A percentile compares a stretch with the other conserved stretches of the same genome.
Conservation (phyloP, 2,888 invertebrate species). For the Sepiola atlantica region DNA sequence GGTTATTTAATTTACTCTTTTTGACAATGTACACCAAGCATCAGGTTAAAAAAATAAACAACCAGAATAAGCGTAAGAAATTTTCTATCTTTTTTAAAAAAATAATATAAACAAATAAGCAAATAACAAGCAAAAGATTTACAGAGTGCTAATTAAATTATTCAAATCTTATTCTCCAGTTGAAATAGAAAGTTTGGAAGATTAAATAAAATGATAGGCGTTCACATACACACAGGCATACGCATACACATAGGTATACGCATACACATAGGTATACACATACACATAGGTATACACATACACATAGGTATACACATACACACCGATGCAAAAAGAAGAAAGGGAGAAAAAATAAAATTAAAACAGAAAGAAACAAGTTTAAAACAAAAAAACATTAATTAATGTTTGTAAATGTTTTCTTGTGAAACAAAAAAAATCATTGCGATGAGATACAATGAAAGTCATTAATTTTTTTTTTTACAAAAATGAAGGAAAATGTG, state of each 20-base stretch:
- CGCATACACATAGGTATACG: no score
- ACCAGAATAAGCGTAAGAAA: background rate
- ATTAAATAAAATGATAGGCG: background rate
- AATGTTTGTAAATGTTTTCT: background rate
- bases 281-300: no score
- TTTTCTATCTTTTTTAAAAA: no score
- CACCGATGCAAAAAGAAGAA: background rate
- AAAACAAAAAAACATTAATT: background rate
- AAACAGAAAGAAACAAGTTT: background rate
- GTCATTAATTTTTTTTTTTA: no score
- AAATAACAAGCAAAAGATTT: background rate
- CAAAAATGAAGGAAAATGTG: background rate
- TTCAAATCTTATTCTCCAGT: background rate
- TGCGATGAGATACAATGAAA: background rate
- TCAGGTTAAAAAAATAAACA: background rate
- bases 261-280: background rate
- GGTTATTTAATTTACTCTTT: background rate
- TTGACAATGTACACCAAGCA: background rate
- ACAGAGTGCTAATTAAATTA: background rate
- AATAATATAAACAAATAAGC: background rate
- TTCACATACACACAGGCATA: no score
- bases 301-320: background rate
- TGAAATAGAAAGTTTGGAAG: slow-evolving; percentile 19
- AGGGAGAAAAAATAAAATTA: background rate
- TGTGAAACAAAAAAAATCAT: background rate